Conservation (phyloP, 2,888 invertebrate genomes). For the Aproaerema taeniolella region DNA sequence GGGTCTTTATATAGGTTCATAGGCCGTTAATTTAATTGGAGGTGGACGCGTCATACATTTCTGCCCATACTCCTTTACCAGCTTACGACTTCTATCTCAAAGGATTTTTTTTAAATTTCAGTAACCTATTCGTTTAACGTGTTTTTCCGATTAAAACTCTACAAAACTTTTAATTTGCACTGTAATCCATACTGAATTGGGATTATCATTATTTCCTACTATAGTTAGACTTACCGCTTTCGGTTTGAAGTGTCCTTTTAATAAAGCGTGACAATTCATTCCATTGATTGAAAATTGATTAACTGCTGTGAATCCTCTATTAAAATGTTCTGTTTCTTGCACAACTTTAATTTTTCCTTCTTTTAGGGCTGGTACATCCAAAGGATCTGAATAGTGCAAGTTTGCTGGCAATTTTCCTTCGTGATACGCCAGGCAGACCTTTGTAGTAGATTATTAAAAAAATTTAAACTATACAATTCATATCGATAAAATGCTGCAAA, state of each 20-base stretch:
- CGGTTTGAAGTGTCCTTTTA: conserved; percentile 43
- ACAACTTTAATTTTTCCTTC: conserved; percentile 36
- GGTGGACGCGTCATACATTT: too few relatives aligned
- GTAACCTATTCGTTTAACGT: too few relatives aligned
- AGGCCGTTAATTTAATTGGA: too few relatives aligned
- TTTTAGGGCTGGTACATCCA: conserved; percentile 27
- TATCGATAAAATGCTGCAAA: not conserved
- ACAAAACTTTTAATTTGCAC: too few relatives aligned
- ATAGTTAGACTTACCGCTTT: too few relatives aligned
- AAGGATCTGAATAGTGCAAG: conserved; percentile 35
- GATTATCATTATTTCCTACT: too few relatives aligned
- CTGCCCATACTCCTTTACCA: too few relatives aligned
- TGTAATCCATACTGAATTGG: too few relatives aligned
- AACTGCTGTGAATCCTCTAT: conserved; percentile 33
- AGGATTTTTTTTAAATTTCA: too few relatives aligned
- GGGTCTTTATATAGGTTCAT: too few relatives aligned
- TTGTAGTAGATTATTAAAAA: not conserved
- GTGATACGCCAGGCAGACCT: conserved; percentile 43
- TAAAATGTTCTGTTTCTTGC: conserved; percentile 31
- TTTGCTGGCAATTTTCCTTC: conserved; percentile 39
- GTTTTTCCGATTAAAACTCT: too few relatives aligned
- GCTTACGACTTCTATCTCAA: too few relatives aligned
- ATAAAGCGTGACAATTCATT: conserved; percentile 38
- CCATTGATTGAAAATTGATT: conserved; percentile 45
- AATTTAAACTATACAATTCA: not conserved